Conservation (phyloP, 2,888 invertebrate species). For the Aporophyla lueneburgensis region DNA sequence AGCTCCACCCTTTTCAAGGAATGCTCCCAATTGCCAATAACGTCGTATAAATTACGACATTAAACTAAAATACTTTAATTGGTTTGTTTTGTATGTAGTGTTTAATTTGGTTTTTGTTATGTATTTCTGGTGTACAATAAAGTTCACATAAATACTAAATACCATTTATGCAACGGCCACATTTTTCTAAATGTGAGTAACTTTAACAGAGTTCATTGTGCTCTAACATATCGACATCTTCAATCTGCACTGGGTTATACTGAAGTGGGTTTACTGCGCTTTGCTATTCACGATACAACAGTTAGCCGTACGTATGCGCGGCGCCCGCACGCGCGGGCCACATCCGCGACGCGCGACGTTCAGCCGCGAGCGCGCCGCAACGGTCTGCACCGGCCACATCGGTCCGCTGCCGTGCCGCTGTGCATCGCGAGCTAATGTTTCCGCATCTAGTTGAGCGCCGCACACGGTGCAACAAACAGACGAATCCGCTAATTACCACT, state of each 20-base stretch:
- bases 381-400: neutral
- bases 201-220: neutral
- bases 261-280: conserved; percentile 5
- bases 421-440: conserved; percentile 62
- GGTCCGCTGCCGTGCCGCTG: conserved; percentile 20
- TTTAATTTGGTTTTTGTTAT: neutral
- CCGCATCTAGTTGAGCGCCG: conserved; percentile 64
- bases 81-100: neutral
- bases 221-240: neutral
- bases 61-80: neutral
- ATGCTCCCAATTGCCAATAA: too few relatives aligned
- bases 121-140: neutral
- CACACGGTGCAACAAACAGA: conserved; percentile 47
- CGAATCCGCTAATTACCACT: conserved; percentile 47
- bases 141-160: neutral
- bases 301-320: conserved; percentile 18
- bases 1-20: too few relatives aligned
- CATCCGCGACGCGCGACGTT: conserved; percentile 12
- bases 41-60: too few relatives aligned
- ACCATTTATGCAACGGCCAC: neutral
- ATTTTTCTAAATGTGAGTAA: neutral
- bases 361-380: conserved; percentile 10
- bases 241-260: neutral
- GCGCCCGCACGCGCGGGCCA: neutral
- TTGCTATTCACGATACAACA: neutral